A percentile compares a stretch with the other conserved stretches of the same genome.
Evolutionary conservation across 2,888 invertebrate species (phyloP).

Genomic region (Lasioglossum lativentre): DNA sequence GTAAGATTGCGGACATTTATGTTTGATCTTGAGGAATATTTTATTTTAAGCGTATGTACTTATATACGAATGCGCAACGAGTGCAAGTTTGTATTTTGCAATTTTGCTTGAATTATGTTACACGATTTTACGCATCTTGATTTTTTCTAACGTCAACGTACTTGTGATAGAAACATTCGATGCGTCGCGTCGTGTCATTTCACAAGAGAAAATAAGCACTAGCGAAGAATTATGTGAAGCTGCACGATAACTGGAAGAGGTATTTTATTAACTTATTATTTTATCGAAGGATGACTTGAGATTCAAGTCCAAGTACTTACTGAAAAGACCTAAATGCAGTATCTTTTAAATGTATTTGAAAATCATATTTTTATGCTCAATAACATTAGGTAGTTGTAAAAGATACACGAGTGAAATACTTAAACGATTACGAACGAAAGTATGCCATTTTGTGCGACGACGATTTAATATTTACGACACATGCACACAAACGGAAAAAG

Average conservation of each 20-base stretch:
- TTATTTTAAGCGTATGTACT: constrained; percentile 32
- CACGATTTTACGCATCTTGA: neutral
- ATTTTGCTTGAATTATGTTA: neutral
- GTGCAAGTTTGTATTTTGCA: constrained; percentile 15
- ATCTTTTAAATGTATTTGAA: constrained; percentile 29
- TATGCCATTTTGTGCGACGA: constrained; percentile 11
- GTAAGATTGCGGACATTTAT: constrained; percentile 36
- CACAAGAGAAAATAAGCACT: neutral
- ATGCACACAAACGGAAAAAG: neutral
- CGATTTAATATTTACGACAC: constrained; percentile 21
- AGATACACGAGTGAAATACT: constrained; percentile 15
- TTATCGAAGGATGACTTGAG: constrained; percentile 26
- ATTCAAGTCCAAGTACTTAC: constrained; percentile 35
- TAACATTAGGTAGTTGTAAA: constrained; percentile 34
- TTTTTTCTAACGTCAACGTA: constrained; percentile 1
- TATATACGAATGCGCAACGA: constrained; percentile 21
- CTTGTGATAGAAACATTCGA: neutral
- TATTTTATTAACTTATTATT: constrained; percentile 40
- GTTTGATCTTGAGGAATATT: constrained; percentile 25
- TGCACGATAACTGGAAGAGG: constrained; percentile 12
- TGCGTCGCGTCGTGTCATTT: neutral
- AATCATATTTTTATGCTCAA: constrained; percentile 53
- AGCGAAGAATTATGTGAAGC: constrained; percentile 8
- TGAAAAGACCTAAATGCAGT: constrained; percentile 17
- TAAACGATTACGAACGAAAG: neutral